These are phyloP conservation scores for Chloroceryle inda DNA, from an alignment of 2,797 vertebrate genomes.

Conservation along the genomic window DNA sequence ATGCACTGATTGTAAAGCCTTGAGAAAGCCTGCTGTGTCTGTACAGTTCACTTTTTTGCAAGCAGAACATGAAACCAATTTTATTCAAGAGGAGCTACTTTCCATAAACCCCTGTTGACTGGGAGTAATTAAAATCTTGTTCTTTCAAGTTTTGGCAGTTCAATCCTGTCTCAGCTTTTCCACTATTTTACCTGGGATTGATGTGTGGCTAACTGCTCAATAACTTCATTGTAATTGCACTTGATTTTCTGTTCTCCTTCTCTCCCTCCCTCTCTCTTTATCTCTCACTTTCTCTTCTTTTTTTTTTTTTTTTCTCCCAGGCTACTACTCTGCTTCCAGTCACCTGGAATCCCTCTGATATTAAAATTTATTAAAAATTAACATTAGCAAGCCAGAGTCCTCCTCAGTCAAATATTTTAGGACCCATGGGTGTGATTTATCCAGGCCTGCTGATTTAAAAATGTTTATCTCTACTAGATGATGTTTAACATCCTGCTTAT, in stretches of 20 bases:
- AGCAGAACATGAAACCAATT: conserved; percentile 51
- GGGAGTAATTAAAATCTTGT: conserved; percentile 67
- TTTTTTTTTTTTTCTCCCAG: neutral
- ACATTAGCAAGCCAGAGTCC: conserved; percentile 47
- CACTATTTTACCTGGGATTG: conserved; percentile 46
- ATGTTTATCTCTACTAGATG: conserved; percentile 57
- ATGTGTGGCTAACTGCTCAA: conserved; percentile 45
- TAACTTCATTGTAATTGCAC: conserved; percentile 28
- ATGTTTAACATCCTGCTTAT: conserved; percentile 67
- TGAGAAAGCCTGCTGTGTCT: conserved; percentile 45
- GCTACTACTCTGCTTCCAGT: conserved; percentile 41
- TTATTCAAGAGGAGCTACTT: conserved; percentile 37
- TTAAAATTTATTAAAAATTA: conserved; percentile 73
- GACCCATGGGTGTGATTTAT: conserved; percentile 65
- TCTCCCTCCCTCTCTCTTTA: neutral
- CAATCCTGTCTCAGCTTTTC: conserved; percentile 54
- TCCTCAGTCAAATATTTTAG: conserved; percentile 57
- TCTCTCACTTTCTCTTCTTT: neutral
- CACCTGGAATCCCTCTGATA: conserved; percentile 54
- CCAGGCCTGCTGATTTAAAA: conserved; percentile 61
- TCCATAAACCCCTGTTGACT: conserved; percentile 54
- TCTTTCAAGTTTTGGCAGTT: conserved; percentile 57
- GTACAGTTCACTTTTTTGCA: conserved; percentile 13
- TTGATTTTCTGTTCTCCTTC: conserved; percentile 54
- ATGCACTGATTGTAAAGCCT: conserved; percentile 45